phyloP scores from a whole-genome alignment of 2,797 vertebrate species.

The Lepus townsendii region DNA sequence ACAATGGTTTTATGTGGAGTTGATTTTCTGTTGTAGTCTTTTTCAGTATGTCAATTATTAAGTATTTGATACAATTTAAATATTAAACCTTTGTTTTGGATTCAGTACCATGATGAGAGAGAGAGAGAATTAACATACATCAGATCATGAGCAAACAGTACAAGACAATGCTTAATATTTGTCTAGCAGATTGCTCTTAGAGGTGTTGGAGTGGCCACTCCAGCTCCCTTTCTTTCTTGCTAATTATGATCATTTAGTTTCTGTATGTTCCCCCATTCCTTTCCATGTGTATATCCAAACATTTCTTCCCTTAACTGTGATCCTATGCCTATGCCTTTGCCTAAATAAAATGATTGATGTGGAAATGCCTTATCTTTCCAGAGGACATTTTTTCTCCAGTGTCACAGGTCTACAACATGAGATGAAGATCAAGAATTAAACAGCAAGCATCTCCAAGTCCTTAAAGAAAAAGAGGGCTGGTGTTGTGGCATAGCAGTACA shows the following conservation, averaged over 20 bases:
- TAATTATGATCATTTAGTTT: not conserved
- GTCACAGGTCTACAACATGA: not conserved
- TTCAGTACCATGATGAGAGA: not conserved
- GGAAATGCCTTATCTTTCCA: not conserved
- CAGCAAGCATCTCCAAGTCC: not conserved
- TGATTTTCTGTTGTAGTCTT: constrained; percentile 12
- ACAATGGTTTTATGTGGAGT: not conserved
- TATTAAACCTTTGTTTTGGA: constrained; percentile 8
- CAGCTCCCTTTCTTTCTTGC: not conserved
- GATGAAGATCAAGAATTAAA: not conserved
- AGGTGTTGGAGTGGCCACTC: not conserved
- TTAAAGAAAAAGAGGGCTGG: not conserved
- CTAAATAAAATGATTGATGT: not conserved
- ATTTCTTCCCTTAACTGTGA: not conserved
- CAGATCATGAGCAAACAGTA: not conserved
- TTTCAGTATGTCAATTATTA: not conserved
- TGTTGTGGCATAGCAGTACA: too few relatives aligned
- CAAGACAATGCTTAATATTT: not conserved
- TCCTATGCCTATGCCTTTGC: not conserved
- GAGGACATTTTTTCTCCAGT: not conserved
- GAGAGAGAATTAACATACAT: not conserved
- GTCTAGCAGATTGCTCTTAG: not conserved
- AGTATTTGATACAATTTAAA: not conserved
- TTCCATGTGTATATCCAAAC: not conserved
- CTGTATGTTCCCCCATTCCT: not conserved